Conservation (phyloP, 1,140 invertebrate species). For the Trichogramma pretiosum region DNA sequence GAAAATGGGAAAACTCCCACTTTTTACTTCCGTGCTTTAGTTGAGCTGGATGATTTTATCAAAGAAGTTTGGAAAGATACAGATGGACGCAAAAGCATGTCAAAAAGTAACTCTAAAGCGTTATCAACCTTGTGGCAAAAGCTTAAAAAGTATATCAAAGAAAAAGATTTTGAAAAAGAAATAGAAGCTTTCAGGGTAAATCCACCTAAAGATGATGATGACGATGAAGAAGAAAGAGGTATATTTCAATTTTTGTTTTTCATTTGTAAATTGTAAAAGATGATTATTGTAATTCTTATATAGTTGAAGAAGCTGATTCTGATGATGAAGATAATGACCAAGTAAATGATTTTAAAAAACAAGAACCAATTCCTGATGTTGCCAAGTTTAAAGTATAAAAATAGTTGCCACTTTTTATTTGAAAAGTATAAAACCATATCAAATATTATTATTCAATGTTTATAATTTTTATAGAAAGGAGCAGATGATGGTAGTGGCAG, state of each 20-base stretch:
- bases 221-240: conserved; percentile 75
- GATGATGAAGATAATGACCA: conserved; percentile 48
- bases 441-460: conserved; percentile 4
- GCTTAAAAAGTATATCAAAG: conserved; percentile 89
- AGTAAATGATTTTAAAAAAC: conserved; percentile 43
- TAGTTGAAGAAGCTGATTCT: conserved; percentile 45
- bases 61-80: conserved; percentile 81
- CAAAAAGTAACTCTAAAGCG: conserved; percentile 87
- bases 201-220: conserved; percentile 73
- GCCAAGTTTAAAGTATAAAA: conserved; percentile 45
- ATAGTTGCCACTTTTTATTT: not conserved
- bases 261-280: not conserved
- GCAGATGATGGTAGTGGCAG: conserved; percentile 65
- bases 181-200: conserved; percentile 80
- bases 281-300: not conserved
- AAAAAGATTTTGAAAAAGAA: conserved; percentile 90
- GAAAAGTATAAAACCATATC: not conserved
- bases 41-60: conserved; percentile 93
- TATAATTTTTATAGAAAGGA: conserved; percentile 26
- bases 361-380: conserved; percentile 37
- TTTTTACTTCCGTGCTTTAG: conserved; percentile 83
- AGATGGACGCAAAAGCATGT: conserved; percentile 73
- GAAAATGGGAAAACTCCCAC: conserved; percentile 83
- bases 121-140: conserved; percentile 90
- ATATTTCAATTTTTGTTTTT: conserved; percentile 13